These are phyloP conservation scores for Danio tinwini DNA, from an alignment of 2,797 vertebrate species.

Conservation along the genomic window DNA sequence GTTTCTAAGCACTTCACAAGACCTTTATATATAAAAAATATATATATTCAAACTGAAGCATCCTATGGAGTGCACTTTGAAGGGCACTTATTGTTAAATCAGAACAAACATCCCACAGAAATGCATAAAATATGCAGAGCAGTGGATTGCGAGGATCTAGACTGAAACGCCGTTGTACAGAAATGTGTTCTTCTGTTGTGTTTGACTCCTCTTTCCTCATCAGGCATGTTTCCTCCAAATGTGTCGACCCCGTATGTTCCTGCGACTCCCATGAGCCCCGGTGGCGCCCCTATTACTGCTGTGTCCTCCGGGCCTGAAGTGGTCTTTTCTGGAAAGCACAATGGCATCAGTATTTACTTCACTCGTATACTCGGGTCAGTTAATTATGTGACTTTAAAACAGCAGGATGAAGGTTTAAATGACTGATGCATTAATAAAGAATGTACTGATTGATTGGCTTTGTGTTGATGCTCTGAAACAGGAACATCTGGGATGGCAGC, in stretches of 20 bases:
- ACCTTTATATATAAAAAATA: too few species aligned
- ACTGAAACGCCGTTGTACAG: too few species aligned
- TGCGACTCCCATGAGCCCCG: constrained; percentile 63
- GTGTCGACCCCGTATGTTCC: constrained; percentile 81
- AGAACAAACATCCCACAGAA: too few species aligned
- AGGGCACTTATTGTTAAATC: too few species aligned
- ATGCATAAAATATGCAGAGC: too few species aligned
- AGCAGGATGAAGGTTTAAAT: not conserved
- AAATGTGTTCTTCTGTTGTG: not conserved
- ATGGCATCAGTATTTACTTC: constrained; percentile 95
- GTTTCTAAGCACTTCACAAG: too few species aligned
- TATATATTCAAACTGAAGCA: too few species aligned
- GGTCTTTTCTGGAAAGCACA: constrained; percentile 95
- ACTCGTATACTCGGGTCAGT: constrained; percentile 93
- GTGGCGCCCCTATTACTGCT: constrained; percentile 72
- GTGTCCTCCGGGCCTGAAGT: constrained; percentile 89
- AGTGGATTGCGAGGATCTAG: too few species aligned
- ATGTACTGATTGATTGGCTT: not conserved
- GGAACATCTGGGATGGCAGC: constrained; percentile 97
- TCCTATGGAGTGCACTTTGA: too few species aligned
- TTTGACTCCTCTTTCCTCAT: not conserved
- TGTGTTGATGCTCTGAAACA: constrained; percentile 65
- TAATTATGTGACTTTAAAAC: not conserved
- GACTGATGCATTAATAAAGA: not conserved
- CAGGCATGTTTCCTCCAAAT: constrained; percentile 72